phyloP scores from a whole-genome alignment of 2,797 vertebrate species.

The Sciaenops ocellatus region DNA sequence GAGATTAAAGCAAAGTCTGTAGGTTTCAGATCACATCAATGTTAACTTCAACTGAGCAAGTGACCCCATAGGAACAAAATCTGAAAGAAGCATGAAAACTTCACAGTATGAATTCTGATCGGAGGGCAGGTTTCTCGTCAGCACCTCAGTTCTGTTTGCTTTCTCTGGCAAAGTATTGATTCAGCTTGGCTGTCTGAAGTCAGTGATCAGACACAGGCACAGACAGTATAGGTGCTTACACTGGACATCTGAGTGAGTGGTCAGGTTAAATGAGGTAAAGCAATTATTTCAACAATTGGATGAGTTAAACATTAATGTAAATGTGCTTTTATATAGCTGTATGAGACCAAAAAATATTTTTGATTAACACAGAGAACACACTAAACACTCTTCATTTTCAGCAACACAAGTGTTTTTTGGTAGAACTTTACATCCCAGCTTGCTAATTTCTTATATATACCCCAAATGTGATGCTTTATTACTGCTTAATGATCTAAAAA shows the following conservation, averaged over 20 bases:
- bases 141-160: slow-evolving; percentile 66
- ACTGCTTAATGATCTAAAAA: not conserved
- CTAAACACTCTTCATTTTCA: no score
- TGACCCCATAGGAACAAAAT: slow-evolving; percentile 51
- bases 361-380: no score
- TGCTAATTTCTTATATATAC: not conserved
- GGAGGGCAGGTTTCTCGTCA: slow-evolving; percentile 55
- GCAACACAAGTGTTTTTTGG: not conserved
- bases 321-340: not conserved
- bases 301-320: not conserved
- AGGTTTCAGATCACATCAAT: slow-evolving; percentile 61
- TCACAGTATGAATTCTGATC: slow-evolving; percentile 63
- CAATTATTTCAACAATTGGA: slow-evolving; percentile 3
- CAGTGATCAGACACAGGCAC: slow-evolving; percentile 50
- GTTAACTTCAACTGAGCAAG: slow-evolving; percentile 63
- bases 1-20: slow-evolving; percentile 64
- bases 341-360: not conserved
- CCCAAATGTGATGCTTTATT: not conserved
- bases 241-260: slow-evolving; percentile 30
- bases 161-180: slow-evolving; percentile 75
- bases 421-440: not conserved
- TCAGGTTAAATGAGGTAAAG: slow-evolving; percentile 15
- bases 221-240: slow-evolving; percentile 19
- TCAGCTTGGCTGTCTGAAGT: slow-evolving; percentile 69
- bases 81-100: slow-evolving; percentile 61